Evolutionary conservation across 2,888 invertebrate genomes (phyloP).

Genomic region (Scaptomyza polygonia): DNA sequence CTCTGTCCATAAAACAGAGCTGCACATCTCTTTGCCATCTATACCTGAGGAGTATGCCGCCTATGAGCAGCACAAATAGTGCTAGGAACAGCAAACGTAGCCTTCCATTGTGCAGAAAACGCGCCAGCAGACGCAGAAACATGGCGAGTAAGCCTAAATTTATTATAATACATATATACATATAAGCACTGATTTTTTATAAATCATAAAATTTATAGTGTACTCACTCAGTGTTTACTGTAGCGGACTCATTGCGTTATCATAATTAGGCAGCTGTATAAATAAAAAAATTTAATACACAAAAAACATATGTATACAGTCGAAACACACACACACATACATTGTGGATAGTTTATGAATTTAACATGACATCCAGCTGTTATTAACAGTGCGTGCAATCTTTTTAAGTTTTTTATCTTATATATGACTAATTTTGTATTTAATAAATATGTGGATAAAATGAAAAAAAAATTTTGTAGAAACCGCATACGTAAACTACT

Average conservation of each 20-base stretch:
- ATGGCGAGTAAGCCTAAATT: conserved; percentile 30
- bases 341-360: not conserved
- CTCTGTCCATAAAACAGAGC: conserved; percentile 71
- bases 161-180: not conserved
- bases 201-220: not conserved
- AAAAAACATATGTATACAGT: not conserved
- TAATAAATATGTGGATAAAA: no score
- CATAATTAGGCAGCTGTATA: conserved; percentile 3
- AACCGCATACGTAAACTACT: no score
- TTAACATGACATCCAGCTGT: conserved; percentile 1
- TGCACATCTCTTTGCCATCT: conserved; percentile 59
- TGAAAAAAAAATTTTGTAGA: no score
- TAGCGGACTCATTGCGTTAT: conserved; percentile 21
- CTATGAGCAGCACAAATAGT: conserved; percentile 50
- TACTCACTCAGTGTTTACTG: conserved; percentile 28
- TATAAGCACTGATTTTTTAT: not conserved
- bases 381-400: not conserved
- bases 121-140: conserved; percentile 52
- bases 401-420: no score
- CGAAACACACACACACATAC: not conserved
- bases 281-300: conserved; percentile 6
- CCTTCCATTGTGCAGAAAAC: conserved; percentile 61
- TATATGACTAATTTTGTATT: no score
- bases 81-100: conserved; percentile 70
- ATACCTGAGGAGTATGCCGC: conserved; percentile 53